A percentile compares a stretch with the other conserved stretches of the same genome.
Evolutionary conservation across 2,113 vertebrate species (phyloP).

Genomic region (Dicrurus megarhynchus): DNA sequence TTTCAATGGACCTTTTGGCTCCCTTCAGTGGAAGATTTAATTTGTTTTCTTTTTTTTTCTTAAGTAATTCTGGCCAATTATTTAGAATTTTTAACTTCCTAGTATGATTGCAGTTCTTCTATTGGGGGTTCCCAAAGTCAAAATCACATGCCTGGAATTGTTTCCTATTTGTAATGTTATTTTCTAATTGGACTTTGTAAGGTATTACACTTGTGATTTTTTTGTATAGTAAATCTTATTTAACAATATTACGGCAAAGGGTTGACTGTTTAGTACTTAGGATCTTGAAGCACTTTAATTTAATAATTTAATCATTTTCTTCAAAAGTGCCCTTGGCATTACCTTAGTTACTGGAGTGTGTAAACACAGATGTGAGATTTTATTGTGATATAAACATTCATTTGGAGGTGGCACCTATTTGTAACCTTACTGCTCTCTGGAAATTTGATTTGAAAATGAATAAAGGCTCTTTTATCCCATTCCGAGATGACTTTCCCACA

Average conservation of each 20-base stretch:
- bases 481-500: background rate
- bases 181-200: background rate
- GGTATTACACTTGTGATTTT: background rate
- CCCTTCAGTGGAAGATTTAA: background rate
- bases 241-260: background rate
- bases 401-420: constrained; percentile 26
- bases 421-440: background rate
- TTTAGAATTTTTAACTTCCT: background rate
- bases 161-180: background rate
- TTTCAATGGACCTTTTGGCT: background rate
- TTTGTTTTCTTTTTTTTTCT: background rate
- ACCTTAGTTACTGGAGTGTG: constrained; percentile 56
- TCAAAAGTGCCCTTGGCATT: constrained; percentile 51
- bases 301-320: constrained; percentile 52
- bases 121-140: background rate
- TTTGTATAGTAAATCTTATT: background rate
- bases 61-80: background rate
- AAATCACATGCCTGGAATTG: background rate
- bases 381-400: constrained; percentile 50
- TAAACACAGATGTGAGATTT: constrained; percentile 62
- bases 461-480: background rate
- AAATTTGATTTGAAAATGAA: constrained; percentile 6
- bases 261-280: background rate
- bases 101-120: background rate
- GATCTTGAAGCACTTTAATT: constrained; percentile 36